Percentiles rank a stretch among this genome's conserved stretches.
Evolutionary conservation across 2,113 vertebrate genomes (phyloP).

Genomic region (Embiotoca jacksoni): DNA sequence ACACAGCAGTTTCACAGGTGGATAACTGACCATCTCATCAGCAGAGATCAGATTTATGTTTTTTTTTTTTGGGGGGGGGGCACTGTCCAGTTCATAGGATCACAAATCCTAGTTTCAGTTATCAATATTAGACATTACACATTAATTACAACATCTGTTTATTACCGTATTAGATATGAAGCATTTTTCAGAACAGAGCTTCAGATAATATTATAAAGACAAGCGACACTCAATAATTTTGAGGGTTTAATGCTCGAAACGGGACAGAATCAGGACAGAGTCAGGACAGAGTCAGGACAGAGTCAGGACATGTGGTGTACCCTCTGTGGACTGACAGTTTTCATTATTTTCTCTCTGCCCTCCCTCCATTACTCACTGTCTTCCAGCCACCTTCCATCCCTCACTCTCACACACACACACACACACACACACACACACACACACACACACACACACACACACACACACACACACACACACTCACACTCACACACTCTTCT

Average conservation of each 20-base stretch:
- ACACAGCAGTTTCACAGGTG: neutral
- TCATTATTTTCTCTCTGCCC: conserved; percentile 44
- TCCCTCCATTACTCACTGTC: conserved; percentile 54
- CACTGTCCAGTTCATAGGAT: neutral
- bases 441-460: conserved; percentile 25
- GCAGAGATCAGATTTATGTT: neutral
- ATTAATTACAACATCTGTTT: neutral
- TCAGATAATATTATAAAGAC: too few species aligned
- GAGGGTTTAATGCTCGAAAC: neutral
- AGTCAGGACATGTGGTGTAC: conserved; percentile 32
- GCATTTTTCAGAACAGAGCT: neutral
- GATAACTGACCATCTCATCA: neutral
- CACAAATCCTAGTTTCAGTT: too few species aligned
- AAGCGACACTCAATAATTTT: neutral
- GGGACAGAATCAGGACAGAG: conserved; percentile 34
- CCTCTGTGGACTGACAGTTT: conserved; percentile 57
- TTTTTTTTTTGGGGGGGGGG: too few species aligned
- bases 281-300: conserved; percentile 32
- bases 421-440: conserved; percentile 36
- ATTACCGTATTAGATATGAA: neutral
- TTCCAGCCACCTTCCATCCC: conserved; percentile 42
- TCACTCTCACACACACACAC: conserved; percentile 15
- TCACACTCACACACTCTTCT: neutral
- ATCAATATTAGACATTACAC: too few species aligned
- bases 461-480: conserved; percentile 21